Evolutionary conservation across 2,113 vertebrate genomes (phyloP).

Genomic region (Protobothrops mucrosquamatus): DNA sequence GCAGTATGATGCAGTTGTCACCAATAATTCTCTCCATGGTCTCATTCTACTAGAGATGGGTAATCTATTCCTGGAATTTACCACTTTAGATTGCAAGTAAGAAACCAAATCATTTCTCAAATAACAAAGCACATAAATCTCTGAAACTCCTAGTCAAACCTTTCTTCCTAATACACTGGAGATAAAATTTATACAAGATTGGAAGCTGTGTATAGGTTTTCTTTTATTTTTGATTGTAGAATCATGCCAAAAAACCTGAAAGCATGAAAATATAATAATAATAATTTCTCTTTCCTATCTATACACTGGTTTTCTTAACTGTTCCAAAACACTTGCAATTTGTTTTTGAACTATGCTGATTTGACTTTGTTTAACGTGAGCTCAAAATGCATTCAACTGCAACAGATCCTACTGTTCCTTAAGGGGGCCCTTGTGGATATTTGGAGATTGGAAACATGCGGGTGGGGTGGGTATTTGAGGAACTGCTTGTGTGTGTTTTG

Average conservation of each 20-base stretch:
- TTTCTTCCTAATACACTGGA: neutral
- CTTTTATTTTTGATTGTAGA: neutral
- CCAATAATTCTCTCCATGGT: neutral
- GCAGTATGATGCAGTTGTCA: neutral
- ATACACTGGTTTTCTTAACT: slow-evolving; percentile 5
- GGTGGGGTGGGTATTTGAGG: neutral
- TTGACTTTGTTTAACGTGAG: slow-evolving; percentile 32
- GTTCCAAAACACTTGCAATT: slow-evolving; percentile 27
- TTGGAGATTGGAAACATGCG: neutral
- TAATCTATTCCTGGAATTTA: neutral
- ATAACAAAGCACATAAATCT: neutral
- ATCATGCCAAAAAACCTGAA: neutral
- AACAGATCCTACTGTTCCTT: neutral
- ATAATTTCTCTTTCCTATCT: neutral
- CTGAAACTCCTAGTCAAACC: neutral
- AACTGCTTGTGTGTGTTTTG: neutral
- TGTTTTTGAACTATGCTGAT: slow-evolving; percentile 10
- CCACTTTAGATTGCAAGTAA: neutral
- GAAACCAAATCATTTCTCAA: neutral
- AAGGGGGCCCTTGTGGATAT: neutral
- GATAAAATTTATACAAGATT: neutral
- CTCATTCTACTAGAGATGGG: neutral
- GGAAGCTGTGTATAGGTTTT: neutral
- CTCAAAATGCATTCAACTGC: neutral
- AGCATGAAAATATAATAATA: neutral